Percentiles rank a stretch among this genome's conserved stretches.
Evolutionary conservation across 2,113 vertebrate genomes (phyloP).

Genomic region (Erinaceus europaeus): DNA sequence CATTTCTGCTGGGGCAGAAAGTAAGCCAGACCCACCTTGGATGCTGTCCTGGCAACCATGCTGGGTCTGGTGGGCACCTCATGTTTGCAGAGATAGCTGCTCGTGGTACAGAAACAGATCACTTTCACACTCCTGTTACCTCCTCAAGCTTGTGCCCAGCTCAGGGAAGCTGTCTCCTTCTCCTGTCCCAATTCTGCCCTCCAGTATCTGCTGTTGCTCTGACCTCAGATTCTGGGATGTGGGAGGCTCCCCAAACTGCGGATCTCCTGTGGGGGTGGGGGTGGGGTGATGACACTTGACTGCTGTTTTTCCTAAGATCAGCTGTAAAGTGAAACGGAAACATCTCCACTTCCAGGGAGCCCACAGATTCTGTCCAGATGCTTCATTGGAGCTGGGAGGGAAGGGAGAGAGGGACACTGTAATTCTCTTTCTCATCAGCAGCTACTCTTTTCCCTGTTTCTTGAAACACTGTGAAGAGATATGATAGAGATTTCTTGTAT

Average conservation of each 20-base stretch:
- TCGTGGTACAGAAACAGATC: not conserved
- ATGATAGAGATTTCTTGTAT: not conserved
- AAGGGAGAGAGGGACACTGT: too few species aligned
- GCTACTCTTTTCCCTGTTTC: not conserved
- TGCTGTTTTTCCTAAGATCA: not conserved
- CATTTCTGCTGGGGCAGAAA: not conserved
- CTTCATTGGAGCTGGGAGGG: too few species aligned
- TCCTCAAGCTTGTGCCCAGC: not conserved
- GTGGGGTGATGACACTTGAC: not conserved
- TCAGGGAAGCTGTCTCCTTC: not conserved
- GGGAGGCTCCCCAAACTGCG: not conserved
- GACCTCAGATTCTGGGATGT: not conserved
- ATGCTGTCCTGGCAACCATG: not conserved
- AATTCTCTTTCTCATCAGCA: not conserved
- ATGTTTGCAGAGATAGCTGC: slow-evolving; percentile 19
- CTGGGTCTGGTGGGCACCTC: not conserved
- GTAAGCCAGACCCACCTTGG: not conserved
- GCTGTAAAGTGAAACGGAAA: not conserved
- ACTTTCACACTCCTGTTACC: not conserved
- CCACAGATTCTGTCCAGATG: not conserved
- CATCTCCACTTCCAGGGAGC: not conserved
- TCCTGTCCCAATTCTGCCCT: not conserved
- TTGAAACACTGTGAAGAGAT: slow-evolving; percentile 11
- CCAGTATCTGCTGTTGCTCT: not conserved
- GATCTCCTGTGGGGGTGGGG: not conserved